These are phyloP conservation scores for Drosophila pectinifera DNA, from an alignment of 1,140 invertebrate genomes.

Conservation along the genomic window DNA sequence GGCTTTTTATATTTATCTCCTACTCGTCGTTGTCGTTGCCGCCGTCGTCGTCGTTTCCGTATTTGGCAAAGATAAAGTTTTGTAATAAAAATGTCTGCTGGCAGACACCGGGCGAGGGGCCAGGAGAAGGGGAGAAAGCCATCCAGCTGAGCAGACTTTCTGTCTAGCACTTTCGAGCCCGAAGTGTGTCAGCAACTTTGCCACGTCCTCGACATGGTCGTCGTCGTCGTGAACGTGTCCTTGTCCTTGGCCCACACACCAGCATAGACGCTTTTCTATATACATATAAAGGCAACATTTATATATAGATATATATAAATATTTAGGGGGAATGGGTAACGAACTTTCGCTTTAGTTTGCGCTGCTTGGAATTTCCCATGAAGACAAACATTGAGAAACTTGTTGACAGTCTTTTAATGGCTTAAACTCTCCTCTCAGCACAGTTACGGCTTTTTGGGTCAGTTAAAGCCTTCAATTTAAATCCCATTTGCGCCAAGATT, in stretches of 20 bases:
- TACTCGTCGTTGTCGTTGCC: conserved; percentile 24
- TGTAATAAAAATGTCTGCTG: conserved; percentile 82
- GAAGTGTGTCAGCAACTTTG: conserved; percentile 82
- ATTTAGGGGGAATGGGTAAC: conserved; percentile 16
- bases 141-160: conserved; percentile 65
- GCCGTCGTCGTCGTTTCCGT: conserved; percentile 58
- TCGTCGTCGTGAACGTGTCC: conserved; percentile 67
- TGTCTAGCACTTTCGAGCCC: conserved; percentile 75
- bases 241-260: conserved; percentile 78
- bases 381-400: conserved; percentile 35
- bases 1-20: conserved; percentile 60
- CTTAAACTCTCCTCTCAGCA: background rate
- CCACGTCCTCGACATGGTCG: conserved; percentile 62
- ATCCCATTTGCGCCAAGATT: no score
- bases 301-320: conserved; percentile 41
- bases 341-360: conserved; percentile 76
- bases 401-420: conserved; percentile 47
- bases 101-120: conserved; percentile 45
- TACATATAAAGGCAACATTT: conserved; percentile 43
- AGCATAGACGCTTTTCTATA: conserved; percentile 49
- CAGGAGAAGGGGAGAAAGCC: conserved; percentile 22
- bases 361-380: conserved; percentile 50
- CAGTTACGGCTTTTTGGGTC: no score
- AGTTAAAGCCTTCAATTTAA: no score
- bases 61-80: conserved; percentile 84